These are phyloP conservation scores for Drosophila macrospina DNA, from an alignment of 2,888 invertebrate genomes.

Conservation along the genomic window DNA sequence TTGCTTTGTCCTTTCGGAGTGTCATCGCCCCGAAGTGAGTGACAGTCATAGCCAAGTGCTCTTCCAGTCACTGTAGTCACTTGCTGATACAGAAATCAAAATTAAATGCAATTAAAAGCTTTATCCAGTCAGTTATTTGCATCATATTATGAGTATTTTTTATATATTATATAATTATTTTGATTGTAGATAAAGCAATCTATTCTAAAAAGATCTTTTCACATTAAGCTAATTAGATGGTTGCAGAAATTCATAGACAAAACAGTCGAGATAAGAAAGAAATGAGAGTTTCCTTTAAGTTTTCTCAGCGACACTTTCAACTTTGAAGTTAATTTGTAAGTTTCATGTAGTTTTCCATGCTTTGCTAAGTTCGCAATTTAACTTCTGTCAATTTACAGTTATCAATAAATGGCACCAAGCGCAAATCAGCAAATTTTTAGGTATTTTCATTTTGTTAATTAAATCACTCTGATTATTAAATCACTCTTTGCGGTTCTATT, in stretches of 20 bases:
- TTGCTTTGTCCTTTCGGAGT: slow-evolving; percentile 54
- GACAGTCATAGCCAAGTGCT: neutral
- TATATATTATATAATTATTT: slow-evolving; percentile 29
- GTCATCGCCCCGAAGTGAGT: neutral
- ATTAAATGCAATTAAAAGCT: slow-evolving; percentile 17
- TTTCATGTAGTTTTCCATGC: too few species aligned
- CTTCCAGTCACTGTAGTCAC: neutral
- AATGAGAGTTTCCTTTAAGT: too few species aligned
- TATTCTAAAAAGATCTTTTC: too few species aligned
- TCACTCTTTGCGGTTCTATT: neutral
- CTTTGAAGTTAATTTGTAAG: too few species aligned
- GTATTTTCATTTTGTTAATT: neutral
- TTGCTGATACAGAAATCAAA: slow-evolving; percentile 2
- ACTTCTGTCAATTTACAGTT: too few species aligned
- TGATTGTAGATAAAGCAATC: neutral
- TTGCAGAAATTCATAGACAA: too few species aligned
- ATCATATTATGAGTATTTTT: slow-evolving; percentile 8
- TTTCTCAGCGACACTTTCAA: neutral
- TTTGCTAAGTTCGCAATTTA: too few species aligned
- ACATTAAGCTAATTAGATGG: too few species aligned
- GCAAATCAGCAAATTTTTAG: neutral
- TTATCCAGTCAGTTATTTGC: neutral
- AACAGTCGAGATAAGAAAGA: too few species aligned
- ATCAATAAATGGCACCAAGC: too few species aligned
- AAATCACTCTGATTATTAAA: neutral